Evolutionary conservation across 2,888 invertebrate genomes (phyloP).

Genomic region (Quadroppia sp.): DNA sequence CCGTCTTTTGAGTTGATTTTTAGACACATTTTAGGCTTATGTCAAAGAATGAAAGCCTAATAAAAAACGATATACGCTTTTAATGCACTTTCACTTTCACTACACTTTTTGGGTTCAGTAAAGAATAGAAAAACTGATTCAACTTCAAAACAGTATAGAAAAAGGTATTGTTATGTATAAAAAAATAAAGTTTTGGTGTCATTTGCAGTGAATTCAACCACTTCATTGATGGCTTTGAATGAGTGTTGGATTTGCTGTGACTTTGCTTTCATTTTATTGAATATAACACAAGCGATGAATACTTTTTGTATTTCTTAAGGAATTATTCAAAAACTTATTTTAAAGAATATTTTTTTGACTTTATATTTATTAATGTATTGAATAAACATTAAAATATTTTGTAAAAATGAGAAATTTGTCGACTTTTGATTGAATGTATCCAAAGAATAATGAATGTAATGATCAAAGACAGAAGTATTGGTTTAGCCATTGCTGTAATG

Average conservation of each 20-base stretch:
- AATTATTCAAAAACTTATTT: too few species aligned
- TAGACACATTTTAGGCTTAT: not conserved
- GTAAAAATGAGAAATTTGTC: too few species aligned
- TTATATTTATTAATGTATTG: too few species aligned
- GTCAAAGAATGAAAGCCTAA: not conserved
- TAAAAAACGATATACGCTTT: conserved; percentile 8
- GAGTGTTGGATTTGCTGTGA: not conserved
- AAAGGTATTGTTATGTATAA: conserved; percentile 16
- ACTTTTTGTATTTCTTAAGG: too few species aligned
- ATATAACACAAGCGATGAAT: not conserved
- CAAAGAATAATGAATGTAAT: too few species aligned
- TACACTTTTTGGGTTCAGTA: not conserved
- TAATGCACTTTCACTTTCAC: conserved; percentile 4
- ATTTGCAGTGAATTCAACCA: conserved; percentile 14
- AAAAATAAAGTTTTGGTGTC: not conserved
- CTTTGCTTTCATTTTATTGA: not conserved
- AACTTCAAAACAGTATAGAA: not conserved
- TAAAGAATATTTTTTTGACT: too few species aligned
- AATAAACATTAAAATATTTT: too few species aligned
- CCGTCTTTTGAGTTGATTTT: not conserved
- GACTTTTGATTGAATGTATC: too few species aligned
- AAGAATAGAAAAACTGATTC: conserved; percentile 9
- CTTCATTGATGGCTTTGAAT: not conserved
- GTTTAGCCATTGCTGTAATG: not conserved
- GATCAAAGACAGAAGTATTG: not conserved